Evolutionary conservation across 2,113 vertebrate species (phyloP), one percentile per base, ranked within the genome.

Genomic region (Parus major): DNA sequence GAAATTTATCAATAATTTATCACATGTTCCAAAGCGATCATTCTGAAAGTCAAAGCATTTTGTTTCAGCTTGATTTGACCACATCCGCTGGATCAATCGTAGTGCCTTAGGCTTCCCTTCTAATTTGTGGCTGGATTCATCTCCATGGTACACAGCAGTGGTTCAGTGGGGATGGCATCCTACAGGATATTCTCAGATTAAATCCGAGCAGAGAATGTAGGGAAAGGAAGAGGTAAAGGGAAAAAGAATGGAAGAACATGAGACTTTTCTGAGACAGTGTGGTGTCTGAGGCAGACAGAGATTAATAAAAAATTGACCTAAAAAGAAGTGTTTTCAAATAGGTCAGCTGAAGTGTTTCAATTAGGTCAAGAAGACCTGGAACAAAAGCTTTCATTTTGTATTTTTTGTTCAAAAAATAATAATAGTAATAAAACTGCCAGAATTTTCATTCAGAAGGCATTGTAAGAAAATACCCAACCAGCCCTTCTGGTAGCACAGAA

Each of bases 281-380:
- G 39, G 47, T 78, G 68, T 36, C 77, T 44, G 68, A 93, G 61
- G n/a, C 60, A 86, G 72, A 75, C 7, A 50, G 64, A 86, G 27
- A 89, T 78, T 75, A 88, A 92, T 75, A 49, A 90, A 81, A 75
- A 85, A 73, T 55, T 93, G 82, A 94, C 89, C 87, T 76, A 75
- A 73, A 90, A 92, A 82, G 4, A 88, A 71, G 9, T 57, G 11
- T 71, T 77, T 89, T 88, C 55, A 91, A 80, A 63, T 81, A 71
- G 79, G 71, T 83, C 56, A 68, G 29, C 52, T 84, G 60, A 88
- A 93, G 6, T 81, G 31, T 86, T 94, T 93, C 66, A 88, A 27
- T 12, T 78, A n/a, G 56, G 76, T 94, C 71, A 90, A 70, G 24
- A 65, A 77, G 44, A 90, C 55, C 24, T 52, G 55, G 29, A 87